Evolutionary conservation across 35 echinoderm and acorn worm species (phyloP).

Genomic region (Apostichopus parvimensis): DNA sequence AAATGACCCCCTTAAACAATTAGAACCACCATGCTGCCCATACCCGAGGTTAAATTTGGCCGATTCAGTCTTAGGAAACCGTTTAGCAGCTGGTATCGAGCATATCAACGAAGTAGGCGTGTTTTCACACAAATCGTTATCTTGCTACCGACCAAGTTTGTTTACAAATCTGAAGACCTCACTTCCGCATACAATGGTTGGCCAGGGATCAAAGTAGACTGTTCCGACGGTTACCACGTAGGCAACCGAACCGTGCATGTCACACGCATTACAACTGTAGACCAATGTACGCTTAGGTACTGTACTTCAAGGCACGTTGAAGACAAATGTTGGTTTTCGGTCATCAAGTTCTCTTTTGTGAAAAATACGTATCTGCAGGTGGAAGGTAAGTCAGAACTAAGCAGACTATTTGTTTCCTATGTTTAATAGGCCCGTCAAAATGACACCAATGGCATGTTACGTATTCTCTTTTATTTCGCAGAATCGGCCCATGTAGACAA

Average conservation of each 20-base stretch:
- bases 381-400: background rate
- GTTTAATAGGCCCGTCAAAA: too few species aligned
- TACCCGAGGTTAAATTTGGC: too few species aligned
- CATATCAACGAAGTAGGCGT: background rate
- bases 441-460: too few species aligned
- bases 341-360: background rate
- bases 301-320: background rate
- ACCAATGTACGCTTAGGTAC: background rate
- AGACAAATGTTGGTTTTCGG: background rate
- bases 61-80: background rate
- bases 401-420: too few species aligned
- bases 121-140: background rate
- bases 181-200: conserved; percentile 5
- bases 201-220: background rate
- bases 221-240: background rate
- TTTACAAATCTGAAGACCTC: conserved; percentile 1
- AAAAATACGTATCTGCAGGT: background rate
- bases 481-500: background rate
- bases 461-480: background rate
- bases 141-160: background rate
- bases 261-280: background rate
- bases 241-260: background rate
- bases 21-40: too few species aligned
- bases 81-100: background rate
- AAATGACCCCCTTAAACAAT: too few species aligned